phyloP scores from a whole-genome alignment of 2,888 invertebrate genomes.

The Ormia ochracea region DNA sequence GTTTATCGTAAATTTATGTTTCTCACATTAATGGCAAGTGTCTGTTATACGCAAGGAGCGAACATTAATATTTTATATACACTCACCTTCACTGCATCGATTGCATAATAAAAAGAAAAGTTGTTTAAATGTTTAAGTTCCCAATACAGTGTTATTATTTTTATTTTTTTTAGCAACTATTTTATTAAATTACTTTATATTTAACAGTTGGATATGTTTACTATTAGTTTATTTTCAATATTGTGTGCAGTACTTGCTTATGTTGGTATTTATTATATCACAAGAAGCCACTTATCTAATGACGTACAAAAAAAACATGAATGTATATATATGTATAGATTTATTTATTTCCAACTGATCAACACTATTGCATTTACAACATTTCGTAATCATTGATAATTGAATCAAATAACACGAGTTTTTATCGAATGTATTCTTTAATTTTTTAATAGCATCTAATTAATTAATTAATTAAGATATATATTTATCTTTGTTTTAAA shows the following conservation, averaged over 20 bases:
- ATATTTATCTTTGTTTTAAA: too few species aligned
- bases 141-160: too few species aligned
- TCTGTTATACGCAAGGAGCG: not conserved
- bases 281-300: not conserved
- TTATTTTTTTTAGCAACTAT: not conserved
- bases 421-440: not conserved
- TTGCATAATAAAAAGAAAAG: not conserved
- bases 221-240: not conserved
- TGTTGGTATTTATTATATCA: not conserved
- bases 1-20: too few species aligned
- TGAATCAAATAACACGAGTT: not conserved
- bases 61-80: not conserved
- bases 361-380: slow-evolving; percentile 2
- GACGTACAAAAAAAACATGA: slow-evolving; percentile 32
- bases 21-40: not conserved
- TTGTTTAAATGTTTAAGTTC: not conserved
- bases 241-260: slow-evolving; percentile 7
- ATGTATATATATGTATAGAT: slow-evolving; percentile 19
- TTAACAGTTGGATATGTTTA: slow-evolving; percentile 2
- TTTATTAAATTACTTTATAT: slow-evolving; percentile 1
- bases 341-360: slow-evolving; percentile 13
- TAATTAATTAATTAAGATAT: too few species aligned
- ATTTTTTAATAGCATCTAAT: too few species aligned
- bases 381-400: not conserved
- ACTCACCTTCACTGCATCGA: slow-evolving; percentile 7